phyloP scores from a whole-genome alignment of 2,797 vertebrate species.

The Rallus crepitans region DNA sequence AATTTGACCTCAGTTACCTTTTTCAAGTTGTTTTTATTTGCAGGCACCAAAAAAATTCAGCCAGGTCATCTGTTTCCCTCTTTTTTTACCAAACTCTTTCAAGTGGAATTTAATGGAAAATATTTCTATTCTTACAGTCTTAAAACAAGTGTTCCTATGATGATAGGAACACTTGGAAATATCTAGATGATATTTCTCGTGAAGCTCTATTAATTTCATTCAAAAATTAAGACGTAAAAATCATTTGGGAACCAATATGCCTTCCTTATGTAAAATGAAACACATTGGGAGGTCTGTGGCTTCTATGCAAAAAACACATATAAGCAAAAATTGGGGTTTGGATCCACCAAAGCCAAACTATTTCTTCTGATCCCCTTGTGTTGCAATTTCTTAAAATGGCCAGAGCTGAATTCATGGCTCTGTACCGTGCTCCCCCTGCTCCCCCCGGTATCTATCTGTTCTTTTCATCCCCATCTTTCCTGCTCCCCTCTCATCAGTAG shows the following conservation, averaged over 20 bases:
- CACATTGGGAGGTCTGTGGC: neutral
- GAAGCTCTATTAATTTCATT: neutral
- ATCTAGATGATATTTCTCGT: neutral
- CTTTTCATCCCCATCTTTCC: neutral
- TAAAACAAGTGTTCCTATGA: neutral
- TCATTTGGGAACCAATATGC: rapidly evolving
- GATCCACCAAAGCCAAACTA: neutral
- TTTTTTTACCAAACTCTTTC: neutral
- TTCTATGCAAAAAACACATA: neutral
- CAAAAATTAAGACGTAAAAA: neutral
- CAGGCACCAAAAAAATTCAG: neutral
- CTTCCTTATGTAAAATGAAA: neutral
- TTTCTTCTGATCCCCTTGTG: neutral
- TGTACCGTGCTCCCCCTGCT: neutral
- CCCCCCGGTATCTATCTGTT: neutral
- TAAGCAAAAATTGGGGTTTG: neutral
- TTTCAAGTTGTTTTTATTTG: neutral
- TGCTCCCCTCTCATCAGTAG: neutral
- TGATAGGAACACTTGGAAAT: too few species aligned
- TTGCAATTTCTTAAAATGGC: neutral
- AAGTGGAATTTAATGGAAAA: neutral
- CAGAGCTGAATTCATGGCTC: neutral
- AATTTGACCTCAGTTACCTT: neutral
- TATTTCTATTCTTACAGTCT: neutral
- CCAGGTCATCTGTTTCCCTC: neutral